Evolutionary conservation across 2,113 vertebrate species (phyloP), one percentile per base, ranked within the genome.

Genomic region (Cyprinodon tularosa): DNA sequence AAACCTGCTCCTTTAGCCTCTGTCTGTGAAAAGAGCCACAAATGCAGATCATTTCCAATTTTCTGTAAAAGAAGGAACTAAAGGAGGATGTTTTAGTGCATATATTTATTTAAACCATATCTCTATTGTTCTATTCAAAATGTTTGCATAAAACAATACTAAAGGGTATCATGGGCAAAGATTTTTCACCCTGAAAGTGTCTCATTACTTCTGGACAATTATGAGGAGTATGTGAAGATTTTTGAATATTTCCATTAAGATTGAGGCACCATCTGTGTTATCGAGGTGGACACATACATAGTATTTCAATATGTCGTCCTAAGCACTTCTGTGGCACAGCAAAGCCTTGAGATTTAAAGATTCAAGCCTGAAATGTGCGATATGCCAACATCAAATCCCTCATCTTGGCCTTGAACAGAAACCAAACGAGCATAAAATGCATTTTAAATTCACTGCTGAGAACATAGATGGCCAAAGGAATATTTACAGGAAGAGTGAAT

Each of bases 391-490:
- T 67, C 2, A 70, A 66, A 71, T 20, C 39, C 62, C 76, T 0
- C 12, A 72, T 38, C 57, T 68, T 13, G 53, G 40, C 71, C 68
- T 20, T 22, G 70, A 82, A 87, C 78, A 29, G 60, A 83, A 79
- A 81, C 67, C 59, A 83, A 78, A 81, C 74, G 39, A 69, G 53
- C 9, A 66, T 76, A 69, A 83, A 84, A 81, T 22, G 2, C 38
- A 29, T 64, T 79, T 79, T 8, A 73, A 38, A 78, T 69, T 85
- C 38, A 77, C 57, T 73, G 39, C 64, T 40, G 36, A 62, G 67
- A 64, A 68, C 47, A 48, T 6, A 76, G 72, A 64, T 68, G 68
- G 78, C 81, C 81, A 74, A 59, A 82, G 40, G 36, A 82, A 83
- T 76, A 81, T 81, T 78, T 57, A 57, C n/a, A 57, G 73, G 84